Conservation (phyloP, 1,140 invertebrate species). For the Ceratosolen fusciceps region DNA sequence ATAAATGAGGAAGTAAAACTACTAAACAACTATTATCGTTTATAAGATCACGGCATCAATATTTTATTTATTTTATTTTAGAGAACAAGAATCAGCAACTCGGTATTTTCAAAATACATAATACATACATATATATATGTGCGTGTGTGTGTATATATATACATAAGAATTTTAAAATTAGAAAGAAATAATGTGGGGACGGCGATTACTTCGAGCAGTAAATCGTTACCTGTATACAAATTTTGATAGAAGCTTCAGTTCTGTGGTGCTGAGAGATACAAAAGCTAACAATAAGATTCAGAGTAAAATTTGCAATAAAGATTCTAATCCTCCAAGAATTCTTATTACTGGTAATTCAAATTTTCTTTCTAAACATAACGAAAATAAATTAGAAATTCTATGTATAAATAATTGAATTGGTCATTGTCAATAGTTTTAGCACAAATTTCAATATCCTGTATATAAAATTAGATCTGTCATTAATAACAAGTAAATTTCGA, state of each 20-base stretch:
- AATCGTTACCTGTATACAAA: background rate
- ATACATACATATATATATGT: no score
- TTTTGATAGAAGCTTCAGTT: background rate
- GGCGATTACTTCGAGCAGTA: background rate
- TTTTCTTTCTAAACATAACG: background rate
- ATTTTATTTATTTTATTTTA: background rate
- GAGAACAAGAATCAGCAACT: background rate
- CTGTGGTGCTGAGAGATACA: background rate
- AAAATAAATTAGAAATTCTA: no score
- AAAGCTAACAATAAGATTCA: background rate
- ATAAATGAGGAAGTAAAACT: background rate
- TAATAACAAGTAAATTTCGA: no score
- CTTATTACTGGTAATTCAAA: conserved; percentile 38
- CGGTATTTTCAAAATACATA: background rate
- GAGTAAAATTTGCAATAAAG: background rate
- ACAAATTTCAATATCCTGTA: no score
- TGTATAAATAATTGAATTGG: no score
- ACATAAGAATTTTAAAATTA: background rate
- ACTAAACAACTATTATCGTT: no score
- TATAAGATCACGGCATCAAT: background rate
- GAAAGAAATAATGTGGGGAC: conserved; percentile 6
- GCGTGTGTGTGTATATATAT: no score
- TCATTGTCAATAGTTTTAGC: no score
- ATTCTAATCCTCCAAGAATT: conserved; percentile 59
- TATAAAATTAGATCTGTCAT: no score